phyloP scores from a whole-genome alignment of 2,797 vertebrate species.

The Sardinella longiceps region DNA sequence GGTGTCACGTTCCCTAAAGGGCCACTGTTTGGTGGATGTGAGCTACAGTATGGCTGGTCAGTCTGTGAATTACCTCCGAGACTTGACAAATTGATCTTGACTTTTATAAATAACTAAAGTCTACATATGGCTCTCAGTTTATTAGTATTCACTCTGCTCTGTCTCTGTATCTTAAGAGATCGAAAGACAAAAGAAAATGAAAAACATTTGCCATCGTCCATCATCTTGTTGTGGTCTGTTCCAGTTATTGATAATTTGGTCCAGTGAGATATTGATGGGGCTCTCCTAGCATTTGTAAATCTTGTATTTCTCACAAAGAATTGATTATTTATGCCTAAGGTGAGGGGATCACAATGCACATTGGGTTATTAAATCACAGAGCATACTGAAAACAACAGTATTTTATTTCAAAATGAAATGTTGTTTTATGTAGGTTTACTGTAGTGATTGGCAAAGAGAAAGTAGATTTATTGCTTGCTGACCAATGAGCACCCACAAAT shows the following conservation, averaged over 20 bases:
- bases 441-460: no score
- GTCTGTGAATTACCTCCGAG: neutral
- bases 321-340: neutral
- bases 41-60: neutral
- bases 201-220: neutral
- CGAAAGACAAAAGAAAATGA: neutral
- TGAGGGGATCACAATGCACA: neutral
- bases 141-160: constrained; percentile 9
- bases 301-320: neutral
- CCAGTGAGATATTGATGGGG: neutral
- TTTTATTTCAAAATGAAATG: no score
- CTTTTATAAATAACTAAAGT: neutral
- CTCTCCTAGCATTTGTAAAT: neutral
- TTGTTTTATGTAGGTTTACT: no score
- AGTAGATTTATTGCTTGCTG: no score
- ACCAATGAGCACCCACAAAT: no score
- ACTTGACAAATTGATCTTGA: neutral
- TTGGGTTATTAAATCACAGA: neutral
- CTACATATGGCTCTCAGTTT: neutral
- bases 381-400: neutral
- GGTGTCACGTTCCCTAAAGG: neutral
- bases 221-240: neutral
- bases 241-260: neutral
- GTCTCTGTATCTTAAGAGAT: neutral
- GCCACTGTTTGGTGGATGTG: neutral